Base-by-base conservation (phyloP, 2,888 invertebrate species). In the Orthonevra nobilis region DNA sequence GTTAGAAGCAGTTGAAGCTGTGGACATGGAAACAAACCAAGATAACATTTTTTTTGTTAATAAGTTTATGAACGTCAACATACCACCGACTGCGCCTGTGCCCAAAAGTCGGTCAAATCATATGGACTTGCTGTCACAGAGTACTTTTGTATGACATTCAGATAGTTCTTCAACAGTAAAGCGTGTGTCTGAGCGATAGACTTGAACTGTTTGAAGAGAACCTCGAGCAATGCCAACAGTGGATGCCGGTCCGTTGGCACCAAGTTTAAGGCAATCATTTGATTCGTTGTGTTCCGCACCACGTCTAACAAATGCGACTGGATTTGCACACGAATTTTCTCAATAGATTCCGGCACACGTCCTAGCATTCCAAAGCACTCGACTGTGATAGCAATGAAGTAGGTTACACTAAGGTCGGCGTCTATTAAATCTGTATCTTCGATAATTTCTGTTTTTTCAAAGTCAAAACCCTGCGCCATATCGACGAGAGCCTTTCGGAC, bases 11-110 rank as follows among this genome's bases (percentile, higher is more conserved):
- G 90, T 89, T 97, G 96, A 42, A 97, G 87, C 95, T 96, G 86
- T n/a, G 89, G 5, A 23, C 23, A 3, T 23, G 23, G 23, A 3
- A 23, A 5, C 5, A 4, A 23, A 4, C 23, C 3, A 23, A 23
- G 5, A 23, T 5, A 4, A 23, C n/a, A 23, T 23, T 23, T 23
- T 23, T 23, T 23, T 17, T 0, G n/a, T n/a, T n/a, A n/a, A n/a
- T n/a, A n/a, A n/a, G n/a, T n/a, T n/a, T n/a, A n/a, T n/a, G n/a
- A n/a, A n/a, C n/a, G n/a, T n/a, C n/a, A 44, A 90, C 92, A 90
- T 89, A 96, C 96, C 84, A 96, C 96, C 86, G 94, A 93, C 87
- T 97, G 97, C 30, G 96, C 95, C 84, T 96, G 94, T 36, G 93
- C 92, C 97, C 97, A 97, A 82, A 96, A 96, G 86, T 96, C 95